Evolutionary conservation across 37 sponge, comb jelly and placozoan genomes (phyloP).

Genomic region (Tethya wilhelma): DNA sequence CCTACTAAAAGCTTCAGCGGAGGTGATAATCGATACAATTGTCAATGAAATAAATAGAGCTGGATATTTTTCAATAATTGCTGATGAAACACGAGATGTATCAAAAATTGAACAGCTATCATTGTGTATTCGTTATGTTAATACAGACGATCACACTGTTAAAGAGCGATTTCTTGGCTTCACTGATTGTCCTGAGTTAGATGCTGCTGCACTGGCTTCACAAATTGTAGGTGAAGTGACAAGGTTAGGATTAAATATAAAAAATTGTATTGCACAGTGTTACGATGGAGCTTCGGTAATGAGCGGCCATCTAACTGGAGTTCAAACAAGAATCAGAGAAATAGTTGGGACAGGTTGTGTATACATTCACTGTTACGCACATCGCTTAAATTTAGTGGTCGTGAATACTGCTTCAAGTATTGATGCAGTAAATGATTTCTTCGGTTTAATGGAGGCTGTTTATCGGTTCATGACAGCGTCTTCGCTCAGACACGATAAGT

Average conservation of each 20-base stretch:
- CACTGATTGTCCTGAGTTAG: neutral
- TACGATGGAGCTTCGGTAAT: neutral
- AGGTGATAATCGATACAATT: neutral
- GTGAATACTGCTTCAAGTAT: neutral
- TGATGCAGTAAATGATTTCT: neutral
- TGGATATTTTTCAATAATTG: neutral
- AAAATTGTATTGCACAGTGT: neutral
- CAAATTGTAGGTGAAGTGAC: neutral
- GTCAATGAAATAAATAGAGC: neutral
- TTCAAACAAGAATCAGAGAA: neutral
- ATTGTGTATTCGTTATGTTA: neutral
- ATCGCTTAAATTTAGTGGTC: neutral
- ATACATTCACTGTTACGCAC: neutral
- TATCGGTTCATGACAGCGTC: neutral
- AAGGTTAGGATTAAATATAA: neutral
- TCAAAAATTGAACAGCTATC: neutral
- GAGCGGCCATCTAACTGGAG: neutral
- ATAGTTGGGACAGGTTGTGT: neutral
- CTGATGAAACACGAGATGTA: neutral
- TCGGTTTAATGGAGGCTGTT: conserved; percentile 1
- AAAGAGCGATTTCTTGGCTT: neutral
- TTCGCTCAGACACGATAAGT: neutral
- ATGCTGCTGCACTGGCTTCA: neutral
- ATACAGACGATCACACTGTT: neutral
- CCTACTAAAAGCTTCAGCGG: neutral